These are phyloP conservation scores for Dasysyrphus albostriatus DNA, from an alignment of 2,888 invertebrate genomes.

Conservation along the genomic window DNA sequence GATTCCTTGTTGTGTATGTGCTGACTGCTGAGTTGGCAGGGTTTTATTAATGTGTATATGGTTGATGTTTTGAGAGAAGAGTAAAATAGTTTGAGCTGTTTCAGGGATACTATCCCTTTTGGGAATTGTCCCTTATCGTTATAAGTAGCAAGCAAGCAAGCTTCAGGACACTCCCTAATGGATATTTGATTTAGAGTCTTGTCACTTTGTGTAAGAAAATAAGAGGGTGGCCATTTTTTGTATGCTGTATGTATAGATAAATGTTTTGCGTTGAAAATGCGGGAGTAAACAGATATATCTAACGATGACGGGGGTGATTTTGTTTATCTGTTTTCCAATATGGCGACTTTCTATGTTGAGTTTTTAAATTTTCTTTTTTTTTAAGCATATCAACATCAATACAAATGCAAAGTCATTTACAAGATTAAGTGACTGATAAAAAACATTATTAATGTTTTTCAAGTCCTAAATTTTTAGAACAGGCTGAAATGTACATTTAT, in stretches of 20 bases:
- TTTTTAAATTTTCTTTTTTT: not conserved
- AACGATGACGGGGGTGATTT: conserved; percentile 29
- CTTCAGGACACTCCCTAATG: conserved; percentile 61
- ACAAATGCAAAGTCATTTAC: conserved; percentile 6
- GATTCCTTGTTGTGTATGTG: not conserved
- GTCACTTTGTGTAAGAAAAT: conserved; percentile 51
- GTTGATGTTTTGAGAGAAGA: conserved; percentile 9
- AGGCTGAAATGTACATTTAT: no score
- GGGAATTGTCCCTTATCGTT: conserved; percentile 21
- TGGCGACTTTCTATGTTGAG: conserved; percentile 36
- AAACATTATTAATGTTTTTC: not conserved
- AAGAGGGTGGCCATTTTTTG: conserved; percentile 67
- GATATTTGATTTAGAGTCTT: conserved; percentile 68
- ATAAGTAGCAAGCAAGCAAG: conserved; percentile 15
- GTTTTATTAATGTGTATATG: not conserved
- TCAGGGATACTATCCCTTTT: conserved; percentile 39
- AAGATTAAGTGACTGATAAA: not conserved
- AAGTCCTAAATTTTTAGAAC: no score
- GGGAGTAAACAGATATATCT: conserved; percentile 31
- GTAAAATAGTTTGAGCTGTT: conserved; percentile 51
- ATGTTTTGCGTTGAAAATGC: conserved; percentile 28
- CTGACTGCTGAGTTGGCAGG: not conserved
- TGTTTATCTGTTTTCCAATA: conserved; percentile 40
- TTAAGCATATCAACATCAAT: not conserved
- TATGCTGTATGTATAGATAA: not conserved